These are phyloP conservation scores for Phaethornis superciliosus DNA, from an alignment of 2,113 vertebrate species.

Conservation along the genomic window DNA sequence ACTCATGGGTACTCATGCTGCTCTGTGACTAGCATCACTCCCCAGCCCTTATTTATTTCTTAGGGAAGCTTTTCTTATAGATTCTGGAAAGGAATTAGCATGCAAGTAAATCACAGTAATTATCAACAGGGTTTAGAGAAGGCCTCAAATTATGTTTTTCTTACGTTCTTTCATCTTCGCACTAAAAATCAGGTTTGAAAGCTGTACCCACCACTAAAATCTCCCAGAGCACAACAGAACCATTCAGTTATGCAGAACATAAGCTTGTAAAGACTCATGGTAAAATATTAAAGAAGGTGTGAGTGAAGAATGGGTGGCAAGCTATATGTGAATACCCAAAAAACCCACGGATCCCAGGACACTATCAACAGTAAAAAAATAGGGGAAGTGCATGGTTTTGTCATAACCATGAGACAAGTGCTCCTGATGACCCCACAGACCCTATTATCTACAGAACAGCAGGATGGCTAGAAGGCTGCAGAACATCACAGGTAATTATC, in stretches of 20 bases:
- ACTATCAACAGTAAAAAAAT: background rate
- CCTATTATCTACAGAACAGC: too few relatives aligned
- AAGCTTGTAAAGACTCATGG: background rate
- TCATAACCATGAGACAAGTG: background rate
- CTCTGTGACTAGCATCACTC: background rate
- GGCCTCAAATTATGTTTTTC: background rate
- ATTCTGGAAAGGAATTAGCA: background rate
- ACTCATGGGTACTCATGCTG: background rate
- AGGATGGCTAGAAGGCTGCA: background rate
- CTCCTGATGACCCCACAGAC: background rate
- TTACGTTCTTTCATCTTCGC: background rate
- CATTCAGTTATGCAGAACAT: background rate
- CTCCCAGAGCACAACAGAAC: background rate
- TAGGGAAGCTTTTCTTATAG: background rate
- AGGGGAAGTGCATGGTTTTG: background rate
- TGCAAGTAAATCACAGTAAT: background rate
- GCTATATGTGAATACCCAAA: background rate
- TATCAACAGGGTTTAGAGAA: background rate
- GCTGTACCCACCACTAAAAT: background rate
- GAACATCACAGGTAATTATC: background rate
- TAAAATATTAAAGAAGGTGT: background rate
- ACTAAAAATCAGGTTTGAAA: background rate
- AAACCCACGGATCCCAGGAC: background rate
- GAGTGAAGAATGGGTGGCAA: background rate
- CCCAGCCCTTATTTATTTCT: background rate